These are phyloP conservation scores for Rhea pennata DNA, from an alignment of 2,113 vertebrate genomes.

Conservation along the genomic window DNA sequence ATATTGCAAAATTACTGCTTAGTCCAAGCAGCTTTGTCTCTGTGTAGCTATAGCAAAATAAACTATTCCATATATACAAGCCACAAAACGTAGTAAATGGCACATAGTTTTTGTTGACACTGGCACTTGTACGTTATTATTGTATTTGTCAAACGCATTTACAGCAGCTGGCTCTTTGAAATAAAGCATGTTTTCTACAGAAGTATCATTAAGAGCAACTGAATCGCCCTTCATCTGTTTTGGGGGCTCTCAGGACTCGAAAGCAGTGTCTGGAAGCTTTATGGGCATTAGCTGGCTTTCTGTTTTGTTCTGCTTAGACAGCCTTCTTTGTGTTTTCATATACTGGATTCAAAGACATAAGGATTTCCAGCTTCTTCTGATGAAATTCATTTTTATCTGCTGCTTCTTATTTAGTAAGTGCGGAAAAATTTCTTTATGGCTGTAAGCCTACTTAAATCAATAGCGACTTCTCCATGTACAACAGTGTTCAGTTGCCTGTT, in stretches of 20 bases:
- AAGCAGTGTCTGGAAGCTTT: slow-evolving; percentile 39
- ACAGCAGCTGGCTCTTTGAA: slow-evolving; percentile 18
- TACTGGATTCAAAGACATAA: background rate
- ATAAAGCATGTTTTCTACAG: slow-evolving; percentile 9
- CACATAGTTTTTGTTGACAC: background rate
- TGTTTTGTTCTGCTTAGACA: background rate
- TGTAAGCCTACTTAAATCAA: slow-evolving; percentile 13
- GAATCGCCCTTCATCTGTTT: slow-evolving; percentile 46
- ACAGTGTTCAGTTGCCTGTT: background rate
- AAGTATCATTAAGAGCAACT: slow-evolving; percentile 43
- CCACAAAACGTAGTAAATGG: background rate
- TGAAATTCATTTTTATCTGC: background rate
- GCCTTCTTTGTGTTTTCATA: background rate
- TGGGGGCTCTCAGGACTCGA: slow-evolving; percentile 6
- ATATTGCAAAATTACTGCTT: background rate
- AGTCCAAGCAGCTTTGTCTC: background rate
- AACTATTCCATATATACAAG: background rate
- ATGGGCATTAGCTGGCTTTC: slow-evolving; percentile 12
- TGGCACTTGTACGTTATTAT: background rate
- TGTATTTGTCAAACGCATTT: slow-evolving; percentile 1
- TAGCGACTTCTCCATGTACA: background rate
- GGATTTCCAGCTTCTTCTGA: slow-evolving; percentile 22
- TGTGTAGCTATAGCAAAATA: background rate
- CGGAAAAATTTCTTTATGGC: background rate
- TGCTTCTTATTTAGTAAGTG: background rate